Conservation (phyloP, 92 coral and sea anemone genomes). For the Palythoa caribaeorum region DNA sequence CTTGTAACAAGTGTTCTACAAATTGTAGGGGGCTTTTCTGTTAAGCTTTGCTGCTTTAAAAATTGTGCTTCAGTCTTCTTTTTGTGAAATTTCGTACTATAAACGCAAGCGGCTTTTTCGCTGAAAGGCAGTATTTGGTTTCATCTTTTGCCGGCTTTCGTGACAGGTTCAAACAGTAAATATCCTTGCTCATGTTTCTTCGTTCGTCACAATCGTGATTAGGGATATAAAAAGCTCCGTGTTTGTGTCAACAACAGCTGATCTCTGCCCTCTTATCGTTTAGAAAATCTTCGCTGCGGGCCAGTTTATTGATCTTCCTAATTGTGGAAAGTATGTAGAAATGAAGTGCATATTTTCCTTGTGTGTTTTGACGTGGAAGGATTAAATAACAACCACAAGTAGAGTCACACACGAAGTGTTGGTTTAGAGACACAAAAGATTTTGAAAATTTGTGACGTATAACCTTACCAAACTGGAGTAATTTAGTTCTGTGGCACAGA, state of each 20-base stretch:
- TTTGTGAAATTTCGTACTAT: neutral
- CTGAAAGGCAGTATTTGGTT: constrained; percentile 1
- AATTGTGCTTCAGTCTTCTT: neutral
- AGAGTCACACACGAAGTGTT: constrained; percentile 37
- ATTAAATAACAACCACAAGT: constrained; percentile 17
- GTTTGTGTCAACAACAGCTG: constrained; percentile 29
- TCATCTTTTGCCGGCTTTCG: constrained; percentile 14
- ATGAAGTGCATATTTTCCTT: constrained; percentile 23
- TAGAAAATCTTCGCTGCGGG: constrained; percentile 30
- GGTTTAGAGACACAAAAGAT: neutral
- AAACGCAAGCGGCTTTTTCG: neutral
- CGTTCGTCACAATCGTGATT: constrained; percentile 15
- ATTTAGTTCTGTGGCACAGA: neutral
- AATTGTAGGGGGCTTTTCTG: neutral
- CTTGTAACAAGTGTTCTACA: neutral
- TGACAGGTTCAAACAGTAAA: constrained; percentile 17
- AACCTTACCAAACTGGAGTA: neutral
- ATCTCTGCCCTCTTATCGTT: constrained; percentile 34
- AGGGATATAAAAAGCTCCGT: constrained; percentile 4
- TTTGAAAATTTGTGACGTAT: neutral
- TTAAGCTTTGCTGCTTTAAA: neutral
- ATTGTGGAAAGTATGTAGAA: constrained; percentile 35
- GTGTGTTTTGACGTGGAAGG: constrained; percentile 14
- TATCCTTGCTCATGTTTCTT: neutral
- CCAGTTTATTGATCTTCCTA: constrained; percentile 17